Conservation (phyloP, 2,888 invertebrate genomes). For the Drosophila limbata region DNA sequence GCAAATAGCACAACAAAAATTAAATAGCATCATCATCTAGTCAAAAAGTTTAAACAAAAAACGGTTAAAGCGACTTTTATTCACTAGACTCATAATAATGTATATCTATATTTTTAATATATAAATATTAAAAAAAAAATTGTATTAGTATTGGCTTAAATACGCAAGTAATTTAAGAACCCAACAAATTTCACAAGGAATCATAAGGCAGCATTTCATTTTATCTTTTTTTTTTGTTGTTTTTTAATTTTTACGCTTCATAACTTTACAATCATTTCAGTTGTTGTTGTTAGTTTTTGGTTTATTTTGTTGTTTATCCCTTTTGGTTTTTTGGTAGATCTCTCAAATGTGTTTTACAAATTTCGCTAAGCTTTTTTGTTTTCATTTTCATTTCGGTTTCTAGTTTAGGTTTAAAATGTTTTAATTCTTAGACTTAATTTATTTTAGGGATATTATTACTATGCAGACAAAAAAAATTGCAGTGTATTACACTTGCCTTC, state of each 20-base stretch:
- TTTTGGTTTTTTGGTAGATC: conserved; percentile 49
- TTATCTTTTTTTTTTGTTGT: conserved; percentile 24
- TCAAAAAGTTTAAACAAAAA: conserved; percentile 46
- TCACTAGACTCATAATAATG: conserved; percentile 39
- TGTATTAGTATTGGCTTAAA: conserved; percentile 63
- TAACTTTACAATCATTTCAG: conserved; percentile 35
- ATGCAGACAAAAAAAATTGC: conserved; percentile 60
- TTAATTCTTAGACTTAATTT: conserved; percentile 43
- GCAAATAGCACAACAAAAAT: conserved; percentile 60
- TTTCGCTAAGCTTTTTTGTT: conserved; percentile 60
- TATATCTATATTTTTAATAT: conserved; percentile 34
- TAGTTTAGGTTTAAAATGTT: conserved; percentile 53
- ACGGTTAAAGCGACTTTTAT: conserved; percentile 61
- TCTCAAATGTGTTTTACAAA: conserved; percentile 64
- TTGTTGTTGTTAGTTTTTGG: conserved; percentile 23
- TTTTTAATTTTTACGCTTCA: conserved; percentile 38
- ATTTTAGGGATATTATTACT: conserved; percentile 53
- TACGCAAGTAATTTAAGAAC: conserved; percentile 53
- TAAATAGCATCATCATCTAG: conserved; percentile 36
- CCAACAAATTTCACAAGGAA: conserved; percentile 82
- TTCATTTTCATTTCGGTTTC: conserved; percentile 36
- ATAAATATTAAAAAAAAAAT: conserved; percentile 34
- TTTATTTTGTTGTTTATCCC: conserved; percentile 31
- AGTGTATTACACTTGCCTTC: conserved; percentile 50
- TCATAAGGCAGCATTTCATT: conserved; percentile 83